Evolutionary conservation across 2,113 vertebrate species (phyloP), one percentile per base, ranked within the genome.

Genomic region (Speoplatyrhinus poulsoni): DNA sequence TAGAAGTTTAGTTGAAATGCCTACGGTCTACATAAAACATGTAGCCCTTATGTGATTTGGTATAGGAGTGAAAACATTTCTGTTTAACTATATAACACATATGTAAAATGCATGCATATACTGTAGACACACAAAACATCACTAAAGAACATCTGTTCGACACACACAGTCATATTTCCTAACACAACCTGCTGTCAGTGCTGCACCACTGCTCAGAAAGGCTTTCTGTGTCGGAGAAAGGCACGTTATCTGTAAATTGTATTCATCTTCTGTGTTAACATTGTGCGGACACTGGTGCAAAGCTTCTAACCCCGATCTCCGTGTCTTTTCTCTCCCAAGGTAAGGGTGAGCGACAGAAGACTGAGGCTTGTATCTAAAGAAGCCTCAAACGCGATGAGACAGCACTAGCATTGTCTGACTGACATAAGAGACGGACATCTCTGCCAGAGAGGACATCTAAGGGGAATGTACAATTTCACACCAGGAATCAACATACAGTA

Each of bases 391-490:
- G 65, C 68, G 81, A 77, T 56, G 26, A 19, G 64, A 75, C 63
- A 41, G 54, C 75, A 86, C 80, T 19, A 68, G 60, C 64, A 58
- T 26, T 49, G 26, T 19, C 10, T 60, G 56, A 32, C 10, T 52
- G 13, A 55, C 5, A 8, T 41, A 41, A 26, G 36, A 58, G 60
- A 56, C 16, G 13, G n/a, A 63, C 60, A 52, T 77, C 72, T 62
- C 48, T 57, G 3, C 54, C 57, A 71, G 50, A 11, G 55, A 85
- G 59, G 76, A 73, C 79, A 84, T 75, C 79, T 79, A 75, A 86
- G 84, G 82, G 86, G 91, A 90, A 88, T 88, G 88, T 90, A 90
- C 72, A 78, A 83, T 89, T 89, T 86, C 75, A 89, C 67, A 62
- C 75, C 59, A 46, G 69, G 69, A 87, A 81, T 85, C 80, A 58